These are phyloP conservation scores for Melanogrammus aeglefinus DNA, from an alignment of 2,797 vertebrate genomes.

Conservation along the genomic window DNA sequence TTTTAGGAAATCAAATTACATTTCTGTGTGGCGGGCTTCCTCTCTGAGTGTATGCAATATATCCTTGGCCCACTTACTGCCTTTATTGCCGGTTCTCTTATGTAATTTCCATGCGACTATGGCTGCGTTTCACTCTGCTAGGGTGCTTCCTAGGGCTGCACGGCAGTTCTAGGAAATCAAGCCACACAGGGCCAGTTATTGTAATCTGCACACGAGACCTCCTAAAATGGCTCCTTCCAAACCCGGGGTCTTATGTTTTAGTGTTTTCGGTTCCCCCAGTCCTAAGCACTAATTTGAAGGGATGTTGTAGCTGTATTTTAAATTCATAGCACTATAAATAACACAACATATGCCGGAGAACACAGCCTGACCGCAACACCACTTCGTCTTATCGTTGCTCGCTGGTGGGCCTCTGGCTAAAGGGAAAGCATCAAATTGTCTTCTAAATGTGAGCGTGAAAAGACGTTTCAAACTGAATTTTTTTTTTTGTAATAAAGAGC, in stretches of 20 bases:
- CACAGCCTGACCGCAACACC: neutral
- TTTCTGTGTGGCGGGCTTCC: conserved; percentile 7
- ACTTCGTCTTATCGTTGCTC: neutral
- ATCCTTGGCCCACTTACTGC: neutral
- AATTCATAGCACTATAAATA: neutral
- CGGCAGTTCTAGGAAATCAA: neutral
- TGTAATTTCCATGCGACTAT: neutral
- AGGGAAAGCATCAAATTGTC: neutral
- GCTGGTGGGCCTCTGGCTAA: too few relatives aligned
- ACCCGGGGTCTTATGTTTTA: neutral
- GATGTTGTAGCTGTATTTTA: neutral
- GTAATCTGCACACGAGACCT: neutral
- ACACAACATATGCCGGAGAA: neutral
- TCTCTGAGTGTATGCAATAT: neutral
- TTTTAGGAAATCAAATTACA: neutral
- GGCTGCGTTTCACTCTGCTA: neutral
- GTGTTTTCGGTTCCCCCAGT: neutral
- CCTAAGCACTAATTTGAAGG: neutral
- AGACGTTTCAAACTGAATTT: too few relatives aligned
- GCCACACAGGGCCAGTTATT: neutral
- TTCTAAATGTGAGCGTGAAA: too few relatives aligned
- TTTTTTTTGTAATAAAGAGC: neutral
- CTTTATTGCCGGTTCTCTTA: neutral
- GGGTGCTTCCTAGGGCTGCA: neutral
- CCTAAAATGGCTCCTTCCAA: neutral